Evolutionary conservation across 2,888 invertebrate species (phyloP), one percentile per base, ranked within the genome.

Genomic region (Cheilosia soror): DNA sequence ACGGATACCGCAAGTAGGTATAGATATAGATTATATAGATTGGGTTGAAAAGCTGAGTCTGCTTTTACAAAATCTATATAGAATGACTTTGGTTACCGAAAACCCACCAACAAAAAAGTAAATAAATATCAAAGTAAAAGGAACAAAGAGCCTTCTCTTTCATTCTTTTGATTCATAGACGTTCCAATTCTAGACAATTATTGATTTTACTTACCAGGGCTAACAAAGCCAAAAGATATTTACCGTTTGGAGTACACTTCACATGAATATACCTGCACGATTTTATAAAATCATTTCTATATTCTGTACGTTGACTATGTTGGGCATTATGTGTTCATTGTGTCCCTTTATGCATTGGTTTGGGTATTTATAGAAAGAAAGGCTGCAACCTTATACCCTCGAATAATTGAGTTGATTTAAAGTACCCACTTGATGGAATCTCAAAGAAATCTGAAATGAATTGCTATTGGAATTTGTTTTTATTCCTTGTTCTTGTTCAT

Each of bases 141-240:
- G 73, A 53, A 55, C 73, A 80, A 53, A 51, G 29, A 33, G 13
- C 62, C 55, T 68, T 72, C 66, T 60, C 71, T 40, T 55, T 55
- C 47, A 40, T n/a, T 5, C 42, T 11, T 44, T 82, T 77, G 71
- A 71, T 71, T 76, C 71, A 77, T 82, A 60, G 47, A 40, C 62
- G 78, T 78, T 78, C 78, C 78, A 78, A 78, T 83, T 73, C 72
- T 78, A 40, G 66, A 72, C 66, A 73, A 66, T 78, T 78, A 83
- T 83, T 78, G 77, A 83, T 83, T 83, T 78, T 78, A 47, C 51
- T 60, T 33, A 60, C 63, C 65, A 7, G 5, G 15, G 49, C 44
- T 76, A 49, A n/a, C 1, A 44, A 65, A 31, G 42, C 27, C 31
- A 44, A 9, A 58, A 72, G 40, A 47, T 72, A 72, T 78, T 72